A percentile compares a stretch with the other conserved stretches of the same genome.
Conservation (phyloP, 2,797 vertebrate genomes). For the Danio choprae region DNA sequence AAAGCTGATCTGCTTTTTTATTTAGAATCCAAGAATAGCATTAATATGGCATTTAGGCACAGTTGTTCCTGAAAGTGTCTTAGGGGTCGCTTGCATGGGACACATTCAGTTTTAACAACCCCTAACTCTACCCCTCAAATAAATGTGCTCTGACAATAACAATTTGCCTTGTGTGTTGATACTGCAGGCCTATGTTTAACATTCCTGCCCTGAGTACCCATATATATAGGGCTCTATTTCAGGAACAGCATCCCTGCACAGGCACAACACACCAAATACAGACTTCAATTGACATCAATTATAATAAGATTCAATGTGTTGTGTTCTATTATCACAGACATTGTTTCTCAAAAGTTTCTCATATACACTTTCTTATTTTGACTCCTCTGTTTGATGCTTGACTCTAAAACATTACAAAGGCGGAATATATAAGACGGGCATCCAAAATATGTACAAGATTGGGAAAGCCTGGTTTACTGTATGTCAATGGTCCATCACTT, state of each 20-base stretch:
- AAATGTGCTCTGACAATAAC: constrained; percentile 38
- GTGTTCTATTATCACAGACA: background rate
- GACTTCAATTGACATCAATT: background rate
- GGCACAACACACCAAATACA: constrained; percentile 20
- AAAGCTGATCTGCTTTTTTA: constrained; percentile 8
- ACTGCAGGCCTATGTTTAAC: constrained; percentile 49
- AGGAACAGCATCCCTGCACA: constrained; percentile 11
- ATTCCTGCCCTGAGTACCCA: constrained; percentile 22
- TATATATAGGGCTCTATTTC: constrained; percentile 31
- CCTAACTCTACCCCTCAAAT: constrained; percentile 3
- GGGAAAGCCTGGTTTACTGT: no score
- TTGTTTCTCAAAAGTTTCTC: background rate
- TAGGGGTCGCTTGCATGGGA: background rate
- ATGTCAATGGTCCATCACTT: no score
- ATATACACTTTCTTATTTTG: no score
- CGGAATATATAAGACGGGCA: no score
- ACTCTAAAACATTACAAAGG: no score
- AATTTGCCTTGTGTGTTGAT: constrained; percentile 28
- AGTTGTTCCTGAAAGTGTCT: constrained; percentile 11
- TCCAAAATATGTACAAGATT: no score
- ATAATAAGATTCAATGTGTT: constrained; percentile 9
- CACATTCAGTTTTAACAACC: background rate
- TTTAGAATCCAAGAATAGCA: constrained; percentile 13
- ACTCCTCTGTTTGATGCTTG: no score
- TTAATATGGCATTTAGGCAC: background rate